Percentiles rank a stretch among this genome's conserved stretches.
phyloP scores from a whole-genome alignment of 2,888 invertebrate genomes.

The Malthinus seriepunctatus region DNA sequence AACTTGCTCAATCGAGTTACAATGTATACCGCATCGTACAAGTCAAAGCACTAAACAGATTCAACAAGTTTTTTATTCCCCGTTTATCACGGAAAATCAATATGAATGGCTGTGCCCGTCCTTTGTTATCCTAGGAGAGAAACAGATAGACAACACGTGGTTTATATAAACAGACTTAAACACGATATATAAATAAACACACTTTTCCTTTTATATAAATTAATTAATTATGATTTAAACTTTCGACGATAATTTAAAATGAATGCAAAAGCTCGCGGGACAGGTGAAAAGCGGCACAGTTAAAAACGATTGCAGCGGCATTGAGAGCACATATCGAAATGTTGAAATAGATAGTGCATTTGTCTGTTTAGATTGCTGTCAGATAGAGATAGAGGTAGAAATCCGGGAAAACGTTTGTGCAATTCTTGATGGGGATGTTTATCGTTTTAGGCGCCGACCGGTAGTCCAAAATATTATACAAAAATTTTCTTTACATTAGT shows the following conservation, averaged over 20 bases:
- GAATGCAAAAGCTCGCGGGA: conserved; percentile 21
- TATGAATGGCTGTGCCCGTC: conserved; percentile 55
- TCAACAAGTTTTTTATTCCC: conserved; percentile 60
- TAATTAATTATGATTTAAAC: too few species aligned
- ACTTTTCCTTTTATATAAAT: neutral
- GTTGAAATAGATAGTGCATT: conserved; percentile 37
- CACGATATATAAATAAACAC: conserved; percentile 23
- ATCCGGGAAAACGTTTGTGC: conserved; percentile 28
- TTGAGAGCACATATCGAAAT: conserved; percentile 37
- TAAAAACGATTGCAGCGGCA: conserved; percentile 28
- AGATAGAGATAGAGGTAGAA: conserved; percentile 32
- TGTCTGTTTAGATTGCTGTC: conserved; percentile 39
- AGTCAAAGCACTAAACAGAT: conserved; percentile 46
- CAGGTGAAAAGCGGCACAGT: conserved; percentile 30
- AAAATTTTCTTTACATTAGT: too few species aligned
- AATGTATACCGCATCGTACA: conserved; percentile 2
- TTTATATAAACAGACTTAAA: conserved; percentile 28
- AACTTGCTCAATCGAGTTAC: neutral
- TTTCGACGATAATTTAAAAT: conserved; percentile 9
- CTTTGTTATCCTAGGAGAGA: conserved; percentile 54
- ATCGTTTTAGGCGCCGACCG: conserved; percentile 19
- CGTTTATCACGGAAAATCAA: conserved; percentile 57
- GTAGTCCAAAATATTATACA: neutral
- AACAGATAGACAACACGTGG: conserved; percentile 51
- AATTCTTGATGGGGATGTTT: conserved; percentile 29